phyloP scores from a whole-genome alignment of 2,797 vertebrate species.

The Lutjanus argentimaculatus region DNA sequence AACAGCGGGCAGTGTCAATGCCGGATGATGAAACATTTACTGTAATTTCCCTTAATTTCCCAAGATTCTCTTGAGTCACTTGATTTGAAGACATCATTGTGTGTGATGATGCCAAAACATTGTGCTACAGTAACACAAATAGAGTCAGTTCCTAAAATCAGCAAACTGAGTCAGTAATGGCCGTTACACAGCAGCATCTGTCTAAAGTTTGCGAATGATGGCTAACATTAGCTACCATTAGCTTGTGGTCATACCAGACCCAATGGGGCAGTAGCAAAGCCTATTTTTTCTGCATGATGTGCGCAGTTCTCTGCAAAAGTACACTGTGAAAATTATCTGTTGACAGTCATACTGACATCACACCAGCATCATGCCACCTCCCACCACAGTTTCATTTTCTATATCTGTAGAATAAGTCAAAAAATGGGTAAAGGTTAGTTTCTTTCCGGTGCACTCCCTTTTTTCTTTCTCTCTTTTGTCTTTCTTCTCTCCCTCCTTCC shows the following conservation, averaged over 20 bases:
- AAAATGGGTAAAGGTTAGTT: no score
- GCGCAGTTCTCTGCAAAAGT: no score
- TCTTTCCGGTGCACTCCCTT: no score
- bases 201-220: neutral
- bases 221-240: neutral
- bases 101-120: neutral
- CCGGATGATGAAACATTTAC: neutral
- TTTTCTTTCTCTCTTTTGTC: no score
- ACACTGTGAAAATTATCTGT: no score
- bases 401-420: no score
- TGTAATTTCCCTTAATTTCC: conserved; percentile 36
- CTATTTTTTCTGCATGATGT: no score
- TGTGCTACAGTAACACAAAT: neutral
- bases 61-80: conserved; percentile 22
- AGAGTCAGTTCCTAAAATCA: neutral
- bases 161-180: neutral
- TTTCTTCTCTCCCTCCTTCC: no score
- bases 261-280: no score
- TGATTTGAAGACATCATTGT: neutral
- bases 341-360: no score
- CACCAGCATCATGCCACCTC: no score
- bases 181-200: neutral
- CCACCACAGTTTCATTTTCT: no score
- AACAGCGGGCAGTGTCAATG: neutral
- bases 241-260: neutral